phyloP scores from a whole-genome alignment of 2,113 vertebrate species.

The Gallinago paraguaiae region DNA sequence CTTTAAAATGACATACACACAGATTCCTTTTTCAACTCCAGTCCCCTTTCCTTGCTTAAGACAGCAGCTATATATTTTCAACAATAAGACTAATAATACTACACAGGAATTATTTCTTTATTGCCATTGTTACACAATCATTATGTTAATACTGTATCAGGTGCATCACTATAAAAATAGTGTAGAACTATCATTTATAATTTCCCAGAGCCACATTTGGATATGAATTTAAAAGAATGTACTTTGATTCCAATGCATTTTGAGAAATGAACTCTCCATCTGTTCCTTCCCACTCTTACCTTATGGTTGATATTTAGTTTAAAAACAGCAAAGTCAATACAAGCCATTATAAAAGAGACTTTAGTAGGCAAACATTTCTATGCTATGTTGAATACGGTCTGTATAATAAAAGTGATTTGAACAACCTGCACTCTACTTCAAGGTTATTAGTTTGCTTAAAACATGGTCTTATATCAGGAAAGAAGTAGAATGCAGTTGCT shows the following conservation, averaged over 20 bases:
- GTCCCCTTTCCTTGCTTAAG: neutral
- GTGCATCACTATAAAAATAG: slow-evolving; percentile 11
- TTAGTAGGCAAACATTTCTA: slow-evolving; percentile 26
- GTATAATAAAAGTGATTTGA: slow-evolving; percentile 35
- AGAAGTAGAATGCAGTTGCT: neutral
- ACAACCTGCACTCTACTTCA: neutral
- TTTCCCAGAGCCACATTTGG: slow-evolving; percentile 38
- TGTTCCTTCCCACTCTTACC: slow-evolving; percentile 62
- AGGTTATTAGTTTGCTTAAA: slow-evolving; percentile 29
- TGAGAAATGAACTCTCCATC: slow-evolving; percentile 60
- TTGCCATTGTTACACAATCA: neutral
- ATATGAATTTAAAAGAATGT: slow-evolving; percentile 57
- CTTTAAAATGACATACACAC: neutral
- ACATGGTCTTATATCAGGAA: neutral
- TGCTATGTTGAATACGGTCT: slow-evolving; percentile 13
- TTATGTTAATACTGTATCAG: slow-evolving; percentile 15
- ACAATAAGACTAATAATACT: neutral
- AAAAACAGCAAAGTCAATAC: slow-evolving; percentile 54
- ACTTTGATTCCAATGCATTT: slow-evolving; percentile 46
- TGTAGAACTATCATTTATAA: slow-evolving; percentile 51
- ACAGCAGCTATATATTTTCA: neutral
- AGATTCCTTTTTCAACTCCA: neutral
- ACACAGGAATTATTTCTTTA: neutral
- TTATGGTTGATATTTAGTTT: slow-evolving; percentile 63
- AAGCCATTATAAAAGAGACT: slow-evolving; percentile 43